Evolutionary conservation across 1,140 invertebrate species (phyloP).

Genomic region (Bombus turneri): DNA sequence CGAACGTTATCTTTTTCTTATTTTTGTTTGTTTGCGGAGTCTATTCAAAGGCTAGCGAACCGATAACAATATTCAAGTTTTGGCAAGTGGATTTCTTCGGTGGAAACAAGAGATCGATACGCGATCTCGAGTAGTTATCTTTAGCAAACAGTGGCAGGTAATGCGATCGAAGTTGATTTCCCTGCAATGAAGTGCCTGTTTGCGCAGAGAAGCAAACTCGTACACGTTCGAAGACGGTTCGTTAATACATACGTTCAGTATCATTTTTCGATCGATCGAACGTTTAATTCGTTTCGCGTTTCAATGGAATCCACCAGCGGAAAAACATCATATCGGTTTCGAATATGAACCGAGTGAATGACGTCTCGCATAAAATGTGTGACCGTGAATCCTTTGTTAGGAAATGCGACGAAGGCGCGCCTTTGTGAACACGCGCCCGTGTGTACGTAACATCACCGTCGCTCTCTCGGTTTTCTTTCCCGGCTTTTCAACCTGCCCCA

Average conservation of each 20-base stretch:
- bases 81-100: not conserved
- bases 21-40: not conserved
- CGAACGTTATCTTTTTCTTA: too few species aligned
- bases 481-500: not conserved
- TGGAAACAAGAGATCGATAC: not conserved
- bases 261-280: not conserved
- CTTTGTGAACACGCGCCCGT: not conserved
- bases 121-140: not conserved
- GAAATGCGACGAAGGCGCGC: constrained; percentile 6
- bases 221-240: not conserved
- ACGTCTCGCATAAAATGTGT: not conserved
- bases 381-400: constrained; percentile 29
- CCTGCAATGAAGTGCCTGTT: not conserved
- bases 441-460: not conserved
- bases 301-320: not conserved
- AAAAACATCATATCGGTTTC: constrained; percentile 1
- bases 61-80: not conserved
- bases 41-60: not conserved
- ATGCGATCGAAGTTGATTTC: constrained; percentile 1
- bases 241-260: not conserved
- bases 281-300: constrained; percentile 10
- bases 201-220: not conserved
- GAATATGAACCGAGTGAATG: not conserved
- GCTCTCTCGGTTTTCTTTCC: not conserved
- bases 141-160: not conserved